These are phyloP conservation scores for Eretmocerus hayati DNA, from an alignment of 2,888 invertebrate genomes.

Conservation along the genomic window DNA sequence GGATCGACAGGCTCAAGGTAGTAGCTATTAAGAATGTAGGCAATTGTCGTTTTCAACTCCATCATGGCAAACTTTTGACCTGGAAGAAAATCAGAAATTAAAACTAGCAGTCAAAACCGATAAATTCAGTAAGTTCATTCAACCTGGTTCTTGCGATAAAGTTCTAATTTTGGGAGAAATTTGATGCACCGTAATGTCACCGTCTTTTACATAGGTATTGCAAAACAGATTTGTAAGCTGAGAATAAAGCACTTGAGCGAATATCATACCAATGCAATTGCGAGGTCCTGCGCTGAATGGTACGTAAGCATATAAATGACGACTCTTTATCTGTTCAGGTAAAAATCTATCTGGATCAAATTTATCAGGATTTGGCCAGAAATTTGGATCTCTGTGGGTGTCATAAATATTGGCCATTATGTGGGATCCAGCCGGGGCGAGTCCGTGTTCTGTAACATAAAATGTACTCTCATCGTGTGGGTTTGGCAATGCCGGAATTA, in stretches of 20 bases:
- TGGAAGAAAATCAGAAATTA: not conserved
- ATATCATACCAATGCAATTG: constrained; percentile 10
- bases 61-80: constrained; percentile 18
- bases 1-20: constrained; percentile 24
- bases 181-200: too few relatives aligned
- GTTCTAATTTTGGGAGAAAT: too few relatives aligned
- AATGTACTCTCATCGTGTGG: too few relatives aligned
- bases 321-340: constrained; percentile 2
- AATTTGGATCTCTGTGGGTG: constrained; percentile 14
- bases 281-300: constrained; percentile 12
- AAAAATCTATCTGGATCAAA: constrained; percentile 16
- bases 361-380: constrained; percentile 10
- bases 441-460: constrained; percentile 12
- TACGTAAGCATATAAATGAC: constrained; percentile 9
- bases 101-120: too few relatives aligned
- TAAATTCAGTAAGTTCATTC: too few relatives aligned
- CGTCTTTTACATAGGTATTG: not conserved
- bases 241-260: not conserved
- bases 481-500: too few relatives aligned
- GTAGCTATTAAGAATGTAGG: constrained; percentile 23
- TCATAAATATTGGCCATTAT: constrained; percentile 6
- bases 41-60: constrained; percentile 21
- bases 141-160: too few relatives aligned
- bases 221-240: not conserved
- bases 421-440: constrained; percentile 8